Conservation (phyloP, 2,113 vertebrate species). For the Acinonyx jubatus region DNA sequence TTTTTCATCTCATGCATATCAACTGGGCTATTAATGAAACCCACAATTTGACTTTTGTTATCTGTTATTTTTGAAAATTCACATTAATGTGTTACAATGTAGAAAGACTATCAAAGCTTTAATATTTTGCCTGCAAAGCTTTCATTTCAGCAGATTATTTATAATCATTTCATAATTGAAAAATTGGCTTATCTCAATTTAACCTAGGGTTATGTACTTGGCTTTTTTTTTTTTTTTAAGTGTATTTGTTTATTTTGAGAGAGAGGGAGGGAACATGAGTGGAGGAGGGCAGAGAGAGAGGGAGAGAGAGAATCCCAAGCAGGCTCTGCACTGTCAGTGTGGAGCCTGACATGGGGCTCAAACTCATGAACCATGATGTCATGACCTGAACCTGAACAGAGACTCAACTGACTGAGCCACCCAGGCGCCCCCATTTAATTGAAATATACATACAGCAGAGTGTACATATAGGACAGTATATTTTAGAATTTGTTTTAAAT, state of each 20-base stretch:
- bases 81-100: neutral
- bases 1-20: slow-evolving; percentile 36
- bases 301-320: too few species aligned
- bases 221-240: neutral
- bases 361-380: too few species aligned
- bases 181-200: neutral
- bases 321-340: too few species aligned
- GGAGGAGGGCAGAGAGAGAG: too few species aligned
- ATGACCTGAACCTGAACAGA: too few species aligned
- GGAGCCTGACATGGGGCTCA: too few species aligned
- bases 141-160: slow-evolving; percentile 36
- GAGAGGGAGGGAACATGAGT: too few species aligned
- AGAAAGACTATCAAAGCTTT: neutral
- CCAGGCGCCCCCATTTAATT: neutral
- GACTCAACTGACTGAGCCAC: too few species aligned
- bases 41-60: neutral
- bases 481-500: slow-evolving; percentile 55
- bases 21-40: neutral
- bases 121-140: neutral
- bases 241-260: too few species aligned
- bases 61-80: slow-evolving; percentile 32
- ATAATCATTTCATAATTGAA: slow-evolving; percentile 22
- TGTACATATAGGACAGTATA: neutral
- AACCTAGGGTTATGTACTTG: neutral
- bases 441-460: neutral